These are phyloP conservation scores for Anoplolepis gracilipes DNA, from an alignment of 1,140 invertebrate genomes.

Conservation along the genomic window DNA sequence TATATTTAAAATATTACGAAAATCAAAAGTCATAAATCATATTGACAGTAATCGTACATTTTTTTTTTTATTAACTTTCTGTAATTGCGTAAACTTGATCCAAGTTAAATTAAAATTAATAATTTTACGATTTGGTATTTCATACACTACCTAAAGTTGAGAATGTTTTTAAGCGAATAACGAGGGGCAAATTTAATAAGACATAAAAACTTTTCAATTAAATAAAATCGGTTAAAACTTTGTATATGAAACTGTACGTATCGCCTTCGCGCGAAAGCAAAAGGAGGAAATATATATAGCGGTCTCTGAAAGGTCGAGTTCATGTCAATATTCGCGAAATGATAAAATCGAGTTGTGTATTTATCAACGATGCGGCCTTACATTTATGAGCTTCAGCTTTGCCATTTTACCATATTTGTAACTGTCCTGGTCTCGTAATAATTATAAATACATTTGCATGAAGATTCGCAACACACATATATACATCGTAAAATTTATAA, in stretches of 20 bases:
- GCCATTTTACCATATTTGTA: neutral
- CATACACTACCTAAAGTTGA: neutral
- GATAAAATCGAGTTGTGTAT: conserved; percentile 26
- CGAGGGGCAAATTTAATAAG: conserved; percentile 48
- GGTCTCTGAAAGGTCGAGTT: neutral
- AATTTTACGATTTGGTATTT: neutral
- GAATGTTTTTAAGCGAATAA: conserved; percentile 7
- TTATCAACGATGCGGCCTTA: neutral
- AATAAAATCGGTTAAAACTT: conserved; percentile 57
- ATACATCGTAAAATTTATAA: neutral
- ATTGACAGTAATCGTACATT: neutral
- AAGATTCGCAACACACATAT: neutral
- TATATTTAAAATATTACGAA: conserved; percentile 1
- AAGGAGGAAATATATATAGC: neutral
- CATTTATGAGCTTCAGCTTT: neutral
- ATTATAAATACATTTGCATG: conserved; percentile 41
- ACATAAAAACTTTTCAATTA: conserved; percentile 61
- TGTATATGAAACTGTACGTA: conserved; percentile 58
- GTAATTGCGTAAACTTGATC: neutral
- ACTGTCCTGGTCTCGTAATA: neutral
- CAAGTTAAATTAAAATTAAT: no score
- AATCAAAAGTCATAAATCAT: neutral
- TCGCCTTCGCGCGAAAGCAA: conserved; percentile 33
- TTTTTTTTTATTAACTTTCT: neutral
- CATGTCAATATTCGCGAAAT: conserved; percentile 14